These are phyloP conservation scores for Chelonus insularis DNA, from an alignment of 1,140 invertebrate genomes.

Conservation along the genomic window DNA sequence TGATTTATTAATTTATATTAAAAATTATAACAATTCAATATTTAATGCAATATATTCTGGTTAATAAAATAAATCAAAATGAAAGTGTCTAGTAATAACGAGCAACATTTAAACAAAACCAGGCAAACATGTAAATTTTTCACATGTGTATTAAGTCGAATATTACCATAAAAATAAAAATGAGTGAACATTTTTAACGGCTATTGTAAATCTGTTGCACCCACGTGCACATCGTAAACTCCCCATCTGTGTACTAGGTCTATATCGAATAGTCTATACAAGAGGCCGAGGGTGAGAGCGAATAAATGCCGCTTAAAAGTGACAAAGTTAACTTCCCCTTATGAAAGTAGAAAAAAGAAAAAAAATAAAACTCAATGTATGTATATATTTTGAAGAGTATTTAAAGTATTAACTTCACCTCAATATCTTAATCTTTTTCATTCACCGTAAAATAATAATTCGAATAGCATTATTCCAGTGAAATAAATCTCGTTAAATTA, in stretches of 20 bases:
- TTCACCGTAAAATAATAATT: neutral
- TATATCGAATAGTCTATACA: neutral
- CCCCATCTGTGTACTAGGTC: neutral
- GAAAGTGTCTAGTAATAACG: no score
- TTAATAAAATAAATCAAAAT: no score
- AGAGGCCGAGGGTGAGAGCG: slow-evolving; percentile 22
- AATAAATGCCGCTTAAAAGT: slow-evolving; percentile 25
- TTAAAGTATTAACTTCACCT: no score
- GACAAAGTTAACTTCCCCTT: slow-evolving; percentile 4
- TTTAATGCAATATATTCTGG: no score
- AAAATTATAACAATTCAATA: no score
- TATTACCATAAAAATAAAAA: no score
- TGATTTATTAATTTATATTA: no score
- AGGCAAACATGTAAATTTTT: no score
- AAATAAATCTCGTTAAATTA: neutral
- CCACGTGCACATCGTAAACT: slow-evolving; percentile 5
- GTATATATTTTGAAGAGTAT: no score
- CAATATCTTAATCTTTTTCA: no score
- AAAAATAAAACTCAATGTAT: neutral
- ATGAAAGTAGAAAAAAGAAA: neutral
- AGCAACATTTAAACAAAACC: no score
- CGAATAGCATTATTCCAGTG: neutral
- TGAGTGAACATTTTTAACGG: neutral
- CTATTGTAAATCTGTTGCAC: slow-evolving; percentile 8
- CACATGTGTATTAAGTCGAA: no score